These are phyloP conservation scores for Caenorhabditis doughertyi DNA, from an alignment of 2,888 invertebrate species.

Conservation along the genomic window DNA sequence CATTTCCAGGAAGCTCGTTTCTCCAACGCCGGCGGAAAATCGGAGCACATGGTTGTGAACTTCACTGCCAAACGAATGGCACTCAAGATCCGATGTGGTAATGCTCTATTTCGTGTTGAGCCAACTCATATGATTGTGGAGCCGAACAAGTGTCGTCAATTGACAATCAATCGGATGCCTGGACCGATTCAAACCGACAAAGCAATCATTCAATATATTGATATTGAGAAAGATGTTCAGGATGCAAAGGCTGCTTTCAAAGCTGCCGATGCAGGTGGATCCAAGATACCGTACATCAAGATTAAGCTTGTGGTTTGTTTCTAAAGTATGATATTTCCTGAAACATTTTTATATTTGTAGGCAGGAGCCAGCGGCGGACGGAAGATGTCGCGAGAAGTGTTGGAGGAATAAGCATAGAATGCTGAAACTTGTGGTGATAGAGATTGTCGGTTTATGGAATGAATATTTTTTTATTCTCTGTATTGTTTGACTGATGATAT, in stretches of 20 bases:
- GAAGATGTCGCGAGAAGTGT: slow-evolving; percentile 28
- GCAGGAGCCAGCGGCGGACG: slow-evolving; percentile 14
- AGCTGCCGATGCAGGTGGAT: slow-evolving; percentile 32
- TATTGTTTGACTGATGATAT: no score
- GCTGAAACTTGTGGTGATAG: no score
- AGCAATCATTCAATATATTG: slow-evolving; percentile 60
- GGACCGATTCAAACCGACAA: slow-evolving; percentile 64
- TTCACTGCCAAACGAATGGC: slow-evolving; percentile 69
- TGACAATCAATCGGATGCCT: slow-evolving; percentile 49
- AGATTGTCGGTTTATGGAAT: no score
- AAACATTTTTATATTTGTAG: not conserved
- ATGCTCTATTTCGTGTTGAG: slow-evolving; percentile 49
- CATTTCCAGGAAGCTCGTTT: slow-evolving; percentile 63
- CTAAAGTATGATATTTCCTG: not conserved
- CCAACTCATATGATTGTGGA: slow-evolving; percentile 62
- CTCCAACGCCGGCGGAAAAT: slow-evolving; percentile 66
- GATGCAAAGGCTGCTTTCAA: slow-evolving; percentile 63
- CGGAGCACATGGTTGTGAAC: slow-evolving; percentile 73
- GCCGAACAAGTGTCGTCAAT: slow-evolving; percentile 54
- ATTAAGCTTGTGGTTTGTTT: slow-evolving; percentile 58
- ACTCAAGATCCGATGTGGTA: slow-evolving; percentile 63
- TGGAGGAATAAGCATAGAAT: slow-evolving; percentile 19
- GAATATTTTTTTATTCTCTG: no score
- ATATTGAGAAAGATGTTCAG: slow-evolving; percentile 45
- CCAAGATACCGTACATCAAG: slow-evolving; percentile 53